phyloP scores from a whole-genome alignment of 2,113 vertebrate species.

The Callionymus lyra region DNA sequence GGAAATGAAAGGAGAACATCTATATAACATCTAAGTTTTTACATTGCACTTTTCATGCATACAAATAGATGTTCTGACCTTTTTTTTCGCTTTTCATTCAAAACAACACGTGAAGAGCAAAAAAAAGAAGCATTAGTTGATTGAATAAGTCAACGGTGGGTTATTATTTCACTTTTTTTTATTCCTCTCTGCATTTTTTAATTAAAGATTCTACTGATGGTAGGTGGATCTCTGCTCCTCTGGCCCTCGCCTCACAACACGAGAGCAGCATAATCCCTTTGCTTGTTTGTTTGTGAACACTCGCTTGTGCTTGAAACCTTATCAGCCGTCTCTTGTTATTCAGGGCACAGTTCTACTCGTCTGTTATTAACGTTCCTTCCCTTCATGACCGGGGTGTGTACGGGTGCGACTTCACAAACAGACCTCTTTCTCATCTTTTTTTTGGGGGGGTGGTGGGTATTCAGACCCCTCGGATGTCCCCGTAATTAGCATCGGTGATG shows the following conservation, averaged over 20 bases:
- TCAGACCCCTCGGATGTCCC: conserved; percentile 42
- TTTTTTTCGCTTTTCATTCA: no score
- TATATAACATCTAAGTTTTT: no score
- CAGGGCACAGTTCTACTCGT: conserved; percentile 44
- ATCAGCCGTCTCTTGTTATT: conserved; percentile 60
- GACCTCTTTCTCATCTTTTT: conserved; percentile 36
- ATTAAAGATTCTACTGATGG: no score
- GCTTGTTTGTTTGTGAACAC: conserved; percentile 59
- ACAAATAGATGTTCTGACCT: no score
- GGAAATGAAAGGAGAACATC: no score
- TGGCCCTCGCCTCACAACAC: conserved; percentile 48
- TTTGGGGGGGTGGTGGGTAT: conserved; percentile 25
- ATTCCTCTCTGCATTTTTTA: no score
- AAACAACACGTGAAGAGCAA: no score
- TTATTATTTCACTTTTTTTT: no score
- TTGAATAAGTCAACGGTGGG: no score
- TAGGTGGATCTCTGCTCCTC: conserved; percentile 20
- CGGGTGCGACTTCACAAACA: conserved; percentile 38
- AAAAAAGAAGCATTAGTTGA: no score
- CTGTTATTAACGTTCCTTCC: conserved; percentile 53
- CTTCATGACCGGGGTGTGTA: conserved; percentile 43
- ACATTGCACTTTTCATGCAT: no score
- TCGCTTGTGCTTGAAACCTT: conserved; percentile 55
- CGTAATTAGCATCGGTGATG: conserved; percentile 47
- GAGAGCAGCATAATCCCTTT: conserved; percentile 61